Base-by-base conservation (phyloP, 2,888 invertebrate species). In the Tribolium freemani region DNA sequence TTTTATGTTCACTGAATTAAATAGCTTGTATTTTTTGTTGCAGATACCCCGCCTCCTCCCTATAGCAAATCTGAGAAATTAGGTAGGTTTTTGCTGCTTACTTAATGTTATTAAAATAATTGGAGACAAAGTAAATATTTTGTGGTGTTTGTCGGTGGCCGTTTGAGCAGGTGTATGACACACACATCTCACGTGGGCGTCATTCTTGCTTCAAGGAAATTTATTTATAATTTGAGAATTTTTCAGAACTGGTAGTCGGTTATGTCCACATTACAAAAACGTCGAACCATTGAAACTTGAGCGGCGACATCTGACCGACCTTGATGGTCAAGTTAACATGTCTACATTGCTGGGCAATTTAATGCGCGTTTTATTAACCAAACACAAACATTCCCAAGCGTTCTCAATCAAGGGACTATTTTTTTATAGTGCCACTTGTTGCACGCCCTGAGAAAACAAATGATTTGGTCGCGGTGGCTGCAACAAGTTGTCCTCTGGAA, bases 1-100 rank as follows among this genome's bases (percentile, higher is more conserved):
- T 16, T 16, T 16, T 16, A 16, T 2, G 16, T 16, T 16, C 16
- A 16, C 16, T 16, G 16, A 16, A 2, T 16, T 16, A 16, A 16
- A 16, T 2, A 16, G 2, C 2, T 16, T 16, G 44, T 72, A 46
- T 76, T 76, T 76, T 71, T 72, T 51, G n/a, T 79, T 82, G 67
- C 91, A 95, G 95, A 95, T 88, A 91, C 92, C 83, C 94, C 94
- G 83, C 94, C 94, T 83, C 95, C 94, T 81, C 94, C 95, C 78
- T 95, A 95, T 88, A 93, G 91, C 16, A 16, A 16, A 87, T 90
- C 91, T 90, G 90, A 91, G 85, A 90, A 89, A 87, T 87, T 93
- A 91, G 94, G 94, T 94, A 87, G 90, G 90, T 87, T 50, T 9
- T 21, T 16, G 16, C 1, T 16, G 2, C 1, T 16, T 16, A 16